Percentiles rank a stretch among this genome's conserved stretches.
Conservation (phyloP, 2,797 vertebrate genomes). For the Gouania willdenowi region DNA sequence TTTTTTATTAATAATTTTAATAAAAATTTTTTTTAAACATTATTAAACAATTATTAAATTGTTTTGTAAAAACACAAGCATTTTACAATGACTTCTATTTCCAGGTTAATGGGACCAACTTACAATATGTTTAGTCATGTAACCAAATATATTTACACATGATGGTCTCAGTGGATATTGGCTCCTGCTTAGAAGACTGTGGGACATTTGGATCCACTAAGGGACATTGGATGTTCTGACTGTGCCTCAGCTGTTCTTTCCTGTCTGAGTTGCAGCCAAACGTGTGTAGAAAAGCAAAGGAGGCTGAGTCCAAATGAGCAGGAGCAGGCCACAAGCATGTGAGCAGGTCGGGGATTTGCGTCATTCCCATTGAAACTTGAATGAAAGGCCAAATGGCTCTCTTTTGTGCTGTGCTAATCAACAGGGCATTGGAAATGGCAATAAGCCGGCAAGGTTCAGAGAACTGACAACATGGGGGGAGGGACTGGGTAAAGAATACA, state of each 20-base stretch:
- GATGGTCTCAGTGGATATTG: slow-evolving; percentile 1
- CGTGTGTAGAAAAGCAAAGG: slow-evolving; percentile 31
- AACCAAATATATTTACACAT: slow-evolving; percentile 11
- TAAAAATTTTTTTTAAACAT: too few species aligned
- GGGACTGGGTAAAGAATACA: background rate
- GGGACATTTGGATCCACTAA: slow-evolving; percentile 3
- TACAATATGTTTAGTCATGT: background rate
- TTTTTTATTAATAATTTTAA: too few species aligned
- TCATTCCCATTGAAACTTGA: slow-evolving; percentile 57
- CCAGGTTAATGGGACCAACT: background rate
- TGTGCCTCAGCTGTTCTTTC: slow-evolving; percentile 19
- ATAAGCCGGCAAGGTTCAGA: slow-evolving; percentile 21
- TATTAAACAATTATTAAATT: too few species aligned
- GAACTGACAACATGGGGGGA: slow-evolving; percentile 5
- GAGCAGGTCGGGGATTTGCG: slow-evolving; percentile 54
- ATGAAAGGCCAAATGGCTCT: slow-evolving; percentile 50
- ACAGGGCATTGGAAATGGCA: slow-evolving; percentile 48
- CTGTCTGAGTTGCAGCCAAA: slow-evolving; percentile 19
- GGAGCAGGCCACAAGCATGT: slow-evolving; percentile 26
- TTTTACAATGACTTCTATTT: too few species aligned
- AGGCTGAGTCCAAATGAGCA: slow-evolving; percentile 37
- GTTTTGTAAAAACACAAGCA: too few species aligned
- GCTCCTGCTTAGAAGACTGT: slow-evolving; percentile 6
- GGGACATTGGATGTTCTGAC: slow-evolving; percentile 8
- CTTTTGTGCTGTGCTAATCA: slow-evolving; percentile 47